A percentile compares a stretch with the other conserved stretches of the same genome.
These are phyloP conservation scores for Drosophila grimshawi DNA, from an alignment of 1,140 invertebrate genomes.

Conservation along the genomic window DNA sequence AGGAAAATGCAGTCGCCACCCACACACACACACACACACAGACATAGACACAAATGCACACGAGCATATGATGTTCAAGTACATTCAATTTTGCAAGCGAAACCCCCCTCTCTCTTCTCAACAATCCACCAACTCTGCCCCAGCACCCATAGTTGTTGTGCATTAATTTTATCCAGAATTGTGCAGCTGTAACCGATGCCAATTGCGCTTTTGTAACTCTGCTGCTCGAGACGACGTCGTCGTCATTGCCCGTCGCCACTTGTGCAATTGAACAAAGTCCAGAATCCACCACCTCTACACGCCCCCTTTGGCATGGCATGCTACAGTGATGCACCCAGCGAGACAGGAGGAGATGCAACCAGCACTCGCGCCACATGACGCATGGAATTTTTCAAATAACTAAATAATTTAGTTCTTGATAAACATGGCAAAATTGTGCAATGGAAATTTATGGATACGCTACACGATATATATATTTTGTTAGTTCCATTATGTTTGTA, in stretches of 20 bases:
- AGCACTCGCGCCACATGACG: constrained; percentile 27
- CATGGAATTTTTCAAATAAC: constrained; percentile 36
- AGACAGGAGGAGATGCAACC: constrained; percentile 10
- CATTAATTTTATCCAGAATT: constrained; percentile 81
- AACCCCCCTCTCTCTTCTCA: no score
- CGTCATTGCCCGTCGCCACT: constrained; percentile 26
- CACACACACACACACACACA: neutral
- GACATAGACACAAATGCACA: constrained; percentile 23
- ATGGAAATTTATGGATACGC: constrained; percentile 30
- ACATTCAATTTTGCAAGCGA: constrained; percentile 20
- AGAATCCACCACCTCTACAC: constrained; percentile 6
- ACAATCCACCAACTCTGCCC: neutral
- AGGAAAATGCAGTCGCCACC: constrained; percentile 29
- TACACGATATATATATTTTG: constrained; percentile 8
- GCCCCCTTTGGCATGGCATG: neutral
- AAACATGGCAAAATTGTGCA: constrained; percentile 19
- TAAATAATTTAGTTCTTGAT: constrained; percentile 3
- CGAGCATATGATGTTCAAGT: constrained; percentile 50
- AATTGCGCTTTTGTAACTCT: constrained; percentile 65
- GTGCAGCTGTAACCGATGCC: constrained; percentile 79
- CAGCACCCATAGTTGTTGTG: constrained; percentile 16
- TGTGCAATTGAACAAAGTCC: constrained; percentile 51
- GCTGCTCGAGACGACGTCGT: constrained; percentile 11
- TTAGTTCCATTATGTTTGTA: constrained; percentile 14
- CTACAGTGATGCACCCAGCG: neutral